Base-by-base conservation (phyloP, 2,113 vertebrate species). In the Protobothrops mucrosquamatus region DNA sequence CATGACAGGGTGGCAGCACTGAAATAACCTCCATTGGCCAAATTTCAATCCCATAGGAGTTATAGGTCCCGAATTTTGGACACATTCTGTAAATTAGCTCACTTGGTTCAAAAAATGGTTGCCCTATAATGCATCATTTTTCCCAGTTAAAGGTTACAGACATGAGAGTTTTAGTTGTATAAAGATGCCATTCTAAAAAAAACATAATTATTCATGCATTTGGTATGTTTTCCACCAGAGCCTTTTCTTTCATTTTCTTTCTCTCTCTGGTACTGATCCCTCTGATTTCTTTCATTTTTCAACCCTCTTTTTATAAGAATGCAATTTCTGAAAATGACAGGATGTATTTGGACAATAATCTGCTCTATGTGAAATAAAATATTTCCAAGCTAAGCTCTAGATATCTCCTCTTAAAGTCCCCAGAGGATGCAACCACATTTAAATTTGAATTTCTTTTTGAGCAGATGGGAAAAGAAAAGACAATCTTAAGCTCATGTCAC, bases 171-270 rank as follows among this genome's bases (percentile, higher is more conserved):
- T 64, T 69, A 69, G 29, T 69, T 34, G 5, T 69, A 34, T 34
- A 69, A 34, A 69, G 24, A 51, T 88, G 29, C n/a, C 23, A 29
- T 92, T 46, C 23, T 34, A 24, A 39, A 91, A 48, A 85, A 34
- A 69, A 34, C 3, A 54, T 55, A 94, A 93, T n/a, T n/a, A 52
- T 61, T 93, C 39, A 0, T 91, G 52, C 26, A 95, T 95, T 91
- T 5, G 90, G 69, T 51, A 51, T 89, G 86, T 94, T 18, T 57
- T 90, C 86, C 91, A 92, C 0, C 9, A 87, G 7, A 1, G 10
- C 0, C 92, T 94, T 57, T 90, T 93, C 29, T 88, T 51, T 87
- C 54, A 4, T 86, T 20, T 74, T 52, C 20, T 54, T 55, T 93
- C 11, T 92, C 22, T 85, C 95, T 93, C 52, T 93, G 85, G n/a